Conservation (phyloP, 2,888 invertebrate species). For the Dione vanillae region DNA sequence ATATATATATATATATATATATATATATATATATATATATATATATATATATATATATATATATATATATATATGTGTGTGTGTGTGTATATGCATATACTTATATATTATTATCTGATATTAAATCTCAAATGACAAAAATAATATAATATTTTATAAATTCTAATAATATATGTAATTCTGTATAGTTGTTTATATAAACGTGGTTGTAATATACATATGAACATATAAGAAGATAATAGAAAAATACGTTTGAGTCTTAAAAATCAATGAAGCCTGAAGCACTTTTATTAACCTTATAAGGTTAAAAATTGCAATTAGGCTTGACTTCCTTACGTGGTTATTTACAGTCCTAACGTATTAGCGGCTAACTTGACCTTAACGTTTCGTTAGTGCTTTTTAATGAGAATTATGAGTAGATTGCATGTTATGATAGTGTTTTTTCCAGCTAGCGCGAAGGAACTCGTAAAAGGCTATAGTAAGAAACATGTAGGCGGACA, state of each 20-base stretch:
- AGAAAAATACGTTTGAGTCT: background rate
- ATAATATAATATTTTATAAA: too few relatives aligned
- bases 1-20: too few relatives aligned
- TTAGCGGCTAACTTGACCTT: conserved; percentile 43
- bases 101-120: too few relatives aligned
- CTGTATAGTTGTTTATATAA: too few relatives aligned
- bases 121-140: too few relatives aligned
- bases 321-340: conserved; percentile 32
- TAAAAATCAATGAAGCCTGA: conserved; percentile 10
- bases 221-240: too few relatives aligned
- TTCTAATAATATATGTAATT: too few relatives aligned
- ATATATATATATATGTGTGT: too few relatives aligned
- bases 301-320: conserved; percentile 10
- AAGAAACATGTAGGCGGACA: conserved; percentile 79
- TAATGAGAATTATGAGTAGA: conserved; percentile 67
- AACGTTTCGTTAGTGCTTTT: conserved; percentile 58
- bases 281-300: background rate
- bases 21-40: too few relatives aligned
- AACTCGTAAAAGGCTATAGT: conserved; percentile 61
- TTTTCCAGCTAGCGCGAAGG: conserved; percentile 61
- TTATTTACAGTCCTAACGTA: conserved; percentile 24
- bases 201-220: too few relatives aligned
- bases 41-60: too few relatives aligned
- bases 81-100: too few relatives aligned
- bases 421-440: conserved; percentile 72